These are phyloP conservation scores for Hippocampus kuda DNA, from an alignment of 2,797 vertebrate species.

Conservation along the genomic window DNA sequence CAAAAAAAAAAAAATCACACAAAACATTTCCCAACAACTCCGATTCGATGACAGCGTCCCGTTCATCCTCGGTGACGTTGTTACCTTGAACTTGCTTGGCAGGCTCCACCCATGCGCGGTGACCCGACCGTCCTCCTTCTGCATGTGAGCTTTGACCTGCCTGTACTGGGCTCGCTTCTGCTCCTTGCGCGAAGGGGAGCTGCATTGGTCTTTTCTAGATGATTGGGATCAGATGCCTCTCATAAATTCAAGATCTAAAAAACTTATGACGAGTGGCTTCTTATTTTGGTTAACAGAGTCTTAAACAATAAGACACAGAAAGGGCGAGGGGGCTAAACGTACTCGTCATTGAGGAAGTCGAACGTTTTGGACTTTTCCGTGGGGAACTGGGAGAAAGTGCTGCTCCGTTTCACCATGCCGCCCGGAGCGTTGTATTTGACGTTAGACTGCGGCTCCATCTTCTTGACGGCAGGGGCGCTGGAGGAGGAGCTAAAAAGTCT, in stretches of 20 bases:
- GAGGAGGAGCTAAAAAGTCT: slow-evolving; percentile 91
- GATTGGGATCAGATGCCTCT: background rate
- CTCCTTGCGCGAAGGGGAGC: slow-evolving; percentile 78
- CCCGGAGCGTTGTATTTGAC: slow-evolving; percentile 82
- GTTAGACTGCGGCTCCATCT: slow-evolving; percentile 69
- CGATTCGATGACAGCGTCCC: background rate
- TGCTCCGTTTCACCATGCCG: slow-evolving; percentile 68
- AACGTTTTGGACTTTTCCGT: slow-evolving; percentile 84
- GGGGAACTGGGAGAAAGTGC: slow-evolving; percentile 91
- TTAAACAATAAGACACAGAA: background rate
- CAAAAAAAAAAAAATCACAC: background rate
- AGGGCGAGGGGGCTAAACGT: slow-evolving; percentile 20
- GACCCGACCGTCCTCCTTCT: slow-evolving; percentile 84
- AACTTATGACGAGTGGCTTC: background rate
- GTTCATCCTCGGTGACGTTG: background rate
- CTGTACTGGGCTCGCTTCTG: slow-evolving; percentile 93
- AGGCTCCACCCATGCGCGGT: slow-evolving; percentile 96
- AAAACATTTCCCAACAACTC: background rate
- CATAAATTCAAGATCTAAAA: background rate
- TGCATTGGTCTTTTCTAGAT: slow-evolving; percentile 58
- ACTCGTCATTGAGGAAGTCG: slow-evolving; percentile 75
- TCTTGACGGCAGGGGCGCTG: slow-evolving; percentile 74
- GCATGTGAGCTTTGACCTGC: slow-evolving; percentile 91
- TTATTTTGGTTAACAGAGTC: background rate
- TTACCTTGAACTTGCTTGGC: slow-evolving; percentile 71